Percentiles rank a stretch among this genome's conserved stretches.
Conservation (phyloP, 2,888 invertebrate species). For the Rhogogaster chlorosoma region DNA sequence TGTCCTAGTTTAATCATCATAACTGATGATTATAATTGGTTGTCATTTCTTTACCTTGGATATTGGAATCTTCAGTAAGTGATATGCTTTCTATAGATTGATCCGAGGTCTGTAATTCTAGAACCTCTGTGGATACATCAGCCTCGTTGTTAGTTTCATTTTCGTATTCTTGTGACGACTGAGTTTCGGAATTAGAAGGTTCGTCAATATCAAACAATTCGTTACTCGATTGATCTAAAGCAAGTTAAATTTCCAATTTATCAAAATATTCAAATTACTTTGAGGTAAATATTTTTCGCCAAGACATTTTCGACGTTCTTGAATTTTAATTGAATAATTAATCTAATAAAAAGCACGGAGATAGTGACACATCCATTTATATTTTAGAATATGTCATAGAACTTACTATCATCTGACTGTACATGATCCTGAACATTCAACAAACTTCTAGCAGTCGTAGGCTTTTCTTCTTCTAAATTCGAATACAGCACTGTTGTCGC, state of each 20-base stretch:
- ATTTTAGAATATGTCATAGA: not conserved
- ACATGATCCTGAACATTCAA: slow-evolving; percentile 67
- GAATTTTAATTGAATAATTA: not conserved
- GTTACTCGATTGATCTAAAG: slow-evolving; percentile 34
- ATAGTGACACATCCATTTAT: not conserved
- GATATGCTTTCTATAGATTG: slow-evolving; percentile 3
- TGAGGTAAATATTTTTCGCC: not conserved
- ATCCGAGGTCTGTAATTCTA: not conserved
- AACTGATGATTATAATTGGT: not conserved
- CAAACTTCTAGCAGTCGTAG: slow-evolving; percentile 68
- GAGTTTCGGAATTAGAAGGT: slow-evolving; percentile 31
- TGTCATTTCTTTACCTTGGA: slow-evolving; percentile 5
- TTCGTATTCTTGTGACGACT: slow-evolving; percentile 56
- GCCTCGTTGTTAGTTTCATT: slow-evolving; percentile 51
- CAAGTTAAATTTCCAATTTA: not conserved
- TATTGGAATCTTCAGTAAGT: not conserved
- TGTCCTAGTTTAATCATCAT: not conserved
- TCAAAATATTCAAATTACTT: not conserved
- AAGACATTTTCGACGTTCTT: not conserved
- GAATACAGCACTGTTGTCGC: not conserved
- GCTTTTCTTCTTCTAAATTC: slow-evolving; percentile 25
- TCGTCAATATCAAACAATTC: not conserved
- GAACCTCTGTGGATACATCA: slow-evolving; percentile 45
- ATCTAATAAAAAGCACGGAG: not conserved
- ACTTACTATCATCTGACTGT: slow-evolving; percentile 62